Percentiles rank a stretch among this genome's conserved stretches.
These are phyloP conservation scores for Choristoneura rosaceana DNA, from an alignment of 2,888 invertebrate genomes.

Conservation along the genomic window DNA sequence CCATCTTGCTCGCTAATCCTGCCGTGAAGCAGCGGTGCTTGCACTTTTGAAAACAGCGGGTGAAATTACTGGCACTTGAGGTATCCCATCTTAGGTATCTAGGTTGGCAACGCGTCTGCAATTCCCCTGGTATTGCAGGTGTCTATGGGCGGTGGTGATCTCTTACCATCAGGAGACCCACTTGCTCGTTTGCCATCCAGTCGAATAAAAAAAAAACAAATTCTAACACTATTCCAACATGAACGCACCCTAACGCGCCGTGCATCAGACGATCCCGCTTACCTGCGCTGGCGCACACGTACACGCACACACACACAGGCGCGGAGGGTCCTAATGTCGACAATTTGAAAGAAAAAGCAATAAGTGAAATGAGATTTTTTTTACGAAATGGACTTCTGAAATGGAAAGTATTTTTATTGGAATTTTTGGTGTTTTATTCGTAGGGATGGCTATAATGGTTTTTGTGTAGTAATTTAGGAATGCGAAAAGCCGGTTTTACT, in stretches of 20 bases:
- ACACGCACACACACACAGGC: constrained; percentile 58
- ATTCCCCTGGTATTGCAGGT: too few relatives aligned
- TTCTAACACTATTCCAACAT: constrained; percentile 68
- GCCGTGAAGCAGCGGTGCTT: too few relatives aligned
- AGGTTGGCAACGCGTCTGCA: too few relatives aligned
- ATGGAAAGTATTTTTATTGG: constrained; percentile 42
- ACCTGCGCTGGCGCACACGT: constrained; percentile 64
- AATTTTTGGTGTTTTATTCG: constrained; percentile 16
- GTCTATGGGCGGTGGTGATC: too few relatives aligned
- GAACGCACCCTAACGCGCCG: constrained; percentile 59
- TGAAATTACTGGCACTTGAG: too few relatives aligned
- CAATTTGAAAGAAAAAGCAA: constrained; percentile 59
- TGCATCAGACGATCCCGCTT: constrained; percentile 76
- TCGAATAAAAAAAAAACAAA: too few relatives aligned
- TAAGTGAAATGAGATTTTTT: constrained; percentile 55
- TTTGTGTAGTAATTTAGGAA: constrained; percentile 17
- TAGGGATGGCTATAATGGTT: background rate
- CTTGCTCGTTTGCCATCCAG: too few relatives aligned
- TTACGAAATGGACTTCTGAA: constrained; percentile 40
- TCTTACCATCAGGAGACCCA: too few relatives aligned
- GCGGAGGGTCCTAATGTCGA: constrained; percentile 69
- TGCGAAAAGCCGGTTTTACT: too few relatives aligned
- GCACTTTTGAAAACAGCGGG: too few relatives aligned
- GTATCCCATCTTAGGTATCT: too few relatives aligned
- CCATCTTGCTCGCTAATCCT: too few relatives aligned